Percentiles rank a stretch among this genome's conserved stretches.
Evolutionary conservation across 2,113 vertebrate genomes (phyloP).

Genomic region (Diadophis punctatus): DNA sequence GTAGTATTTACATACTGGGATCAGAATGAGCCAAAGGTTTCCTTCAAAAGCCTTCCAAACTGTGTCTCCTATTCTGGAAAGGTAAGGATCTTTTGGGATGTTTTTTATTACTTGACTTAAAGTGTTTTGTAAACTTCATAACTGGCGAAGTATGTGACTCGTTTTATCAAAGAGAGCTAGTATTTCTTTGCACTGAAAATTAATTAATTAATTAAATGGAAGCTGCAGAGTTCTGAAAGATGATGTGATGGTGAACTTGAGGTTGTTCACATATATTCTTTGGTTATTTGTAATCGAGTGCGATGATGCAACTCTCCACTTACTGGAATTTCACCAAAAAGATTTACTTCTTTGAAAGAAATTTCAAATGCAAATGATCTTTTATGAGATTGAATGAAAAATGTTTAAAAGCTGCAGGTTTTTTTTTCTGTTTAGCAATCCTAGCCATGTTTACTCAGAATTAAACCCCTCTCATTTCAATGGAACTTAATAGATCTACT

Average conservation of each 20-base stretch:
- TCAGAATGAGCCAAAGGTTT: conserved; percentile 77
- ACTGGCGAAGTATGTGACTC: neutral
- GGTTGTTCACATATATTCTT: neutral
- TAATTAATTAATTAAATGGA: neutral
- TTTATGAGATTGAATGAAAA: neutral
- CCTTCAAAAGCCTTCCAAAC: conserved; percentile 66
- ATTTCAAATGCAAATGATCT: neutral
- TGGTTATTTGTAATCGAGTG: neutral
- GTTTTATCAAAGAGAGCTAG: neutral
- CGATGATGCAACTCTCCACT: neutral
- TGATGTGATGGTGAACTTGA: neutral
- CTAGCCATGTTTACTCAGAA: neutral
- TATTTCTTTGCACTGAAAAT: neutral
- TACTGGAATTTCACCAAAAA: neutral
- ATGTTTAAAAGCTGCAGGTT: neutral
- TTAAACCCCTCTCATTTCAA: neutral
- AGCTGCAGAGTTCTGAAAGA: neutral
- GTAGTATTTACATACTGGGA: conserved; percentile 87
- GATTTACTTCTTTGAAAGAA: neutral
- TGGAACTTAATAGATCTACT: neutral
- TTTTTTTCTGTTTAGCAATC: neutral
- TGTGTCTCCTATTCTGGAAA: conserved; percentile 84
- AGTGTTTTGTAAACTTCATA: neutral
- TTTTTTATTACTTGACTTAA: neutral
- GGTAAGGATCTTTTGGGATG: conserved; percentile 62